Base-by-base conservation (phyloP, 2,113 vertebrate species). In the Procavia capensis region DNA sequence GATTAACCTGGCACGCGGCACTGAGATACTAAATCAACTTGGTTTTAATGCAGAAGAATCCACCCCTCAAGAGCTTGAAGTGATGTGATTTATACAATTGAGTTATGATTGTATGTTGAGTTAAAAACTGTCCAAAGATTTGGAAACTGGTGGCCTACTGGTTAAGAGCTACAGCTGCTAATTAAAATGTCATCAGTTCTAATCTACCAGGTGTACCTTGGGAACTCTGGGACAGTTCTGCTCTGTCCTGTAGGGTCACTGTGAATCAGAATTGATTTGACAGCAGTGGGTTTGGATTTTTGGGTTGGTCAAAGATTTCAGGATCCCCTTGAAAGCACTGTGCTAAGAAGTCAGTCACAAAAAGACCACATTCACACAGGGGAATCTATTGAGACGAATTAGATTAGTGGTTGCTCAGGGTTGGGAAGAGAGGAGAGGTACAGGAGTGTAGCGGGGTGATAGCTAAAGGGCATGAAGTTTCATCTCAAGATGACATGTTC, bases 11-110 rank as follows among this genome's bases (percentile, higher is more conserved):
- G 31, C 61, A 87, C 59, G 63, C 88, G 61, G 29, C 63, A 75
- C 83, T 59, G 22, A 70, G 7, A 70, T 50, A 94, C 3, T 59
- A 76, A 83, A 64, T 85, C 36, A 81, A 25, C 61, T 72, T 93
- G 68, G 11, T 74, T 93, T 93, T 81, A 96, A 74, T 57, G 9
- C 29, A 34, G 84, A 29, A 82, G 70, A 92, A 78, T 80, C 41
- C 31, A 86, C 75, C 66, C 11, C 39, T 22, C 76, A 61, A 90
- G 63, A 86, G 36, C 41, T 78, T 45, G 13, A 78, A 78, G 47
- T 61, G 8, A 41, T 91, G 0, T 50, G 29, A 74, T 59, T 88
- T 16, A 75, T 61, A 47, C 10, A 88, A 93, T 10, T 31, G 9
- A 72, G 59, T 66, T 91, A 57, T 72, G 57, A 61, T n/a, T 66